These are phyloP conservation scores for Calypte anna DNA, from an alignment of 2,113 vertebrate species.

Conservation along the genomic window DNA sequence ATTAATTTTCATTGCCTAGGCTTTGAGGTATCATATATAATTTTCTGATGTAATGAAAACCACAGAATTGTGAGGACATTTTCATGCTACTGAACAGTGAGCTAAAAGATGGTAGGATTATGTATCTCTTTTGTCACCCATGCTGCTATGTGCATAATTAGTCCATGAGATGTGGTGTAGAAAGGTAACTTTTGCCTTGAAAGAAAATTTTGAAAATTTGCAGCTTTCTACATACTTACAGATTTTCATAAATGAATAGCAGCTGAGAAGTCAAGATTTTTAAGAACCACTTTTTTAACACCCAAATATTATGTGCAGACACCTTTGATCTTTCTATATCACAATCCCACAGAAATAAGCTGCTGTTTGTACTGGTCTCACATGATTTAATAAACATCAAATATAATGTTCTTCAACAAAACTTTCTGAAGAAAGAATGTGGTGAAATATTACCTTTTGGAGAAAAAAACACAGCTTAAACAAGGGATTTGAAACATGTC, in stretches of 20 bases:
- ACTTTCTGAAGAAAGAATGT: neutral
- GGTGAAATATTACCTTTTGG: neutral
- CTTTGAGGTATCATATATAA: neutral
- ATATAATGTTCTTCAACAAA: neutral
- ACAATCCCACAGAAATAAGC: neutral
- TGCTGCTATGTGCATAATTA: neutral
- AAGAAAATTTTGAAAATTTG: neutral
- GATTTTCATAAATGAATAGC: neutral
- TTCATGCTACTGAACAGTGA: neutral
- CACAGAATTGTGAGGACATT: neutral
- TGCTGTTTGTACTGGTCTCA: neutral
- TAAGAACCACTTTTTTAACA: neutral
- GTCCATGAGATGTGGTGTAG: neutral
- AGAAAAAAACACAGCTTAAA: neutral
- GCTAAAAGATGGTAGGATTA: neutral
- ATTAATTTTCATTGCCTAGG: neutral
- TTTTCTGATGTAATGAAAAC: neutral
- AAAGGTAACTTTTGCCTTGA: neutral
- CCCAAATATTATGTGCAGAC: neutral
- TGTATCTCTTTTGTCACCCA: neutral
- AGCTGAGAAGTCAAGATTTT: neutral
- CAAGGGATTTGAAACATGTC: neutral
- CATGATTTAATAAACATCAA: neutral
- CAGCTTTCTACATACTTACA: neutral
- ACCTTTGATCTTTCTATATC: neutral